Base-by-base conservation (phyloP, 2,888 invertebrate genomes). In the Acrobasis suavella region DNA sequence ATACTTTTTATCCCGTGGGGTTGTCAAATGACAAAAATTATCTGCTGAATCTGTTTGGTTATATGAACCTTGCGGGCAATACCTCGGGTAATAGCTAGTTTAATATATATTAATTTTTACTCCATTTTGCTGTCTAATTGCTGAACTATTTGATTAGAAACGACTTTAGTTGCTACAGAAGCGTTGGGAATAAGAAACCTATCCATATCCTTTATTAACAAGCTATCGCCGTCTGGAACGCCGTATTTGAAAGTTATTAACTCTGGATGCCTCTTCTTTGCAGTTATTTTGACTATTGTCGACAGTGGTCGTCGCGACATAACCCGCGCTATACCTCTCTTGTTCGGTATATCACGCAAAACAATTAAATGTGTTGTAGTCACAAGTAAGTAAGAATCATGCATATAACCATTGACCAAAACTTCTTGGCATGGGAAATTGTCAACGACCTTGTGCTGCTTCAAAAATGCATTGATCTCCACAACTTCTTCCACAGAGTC, bases 241-340 rank as follows among this genome's bases (percentile, higher is more conserved):
- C 98, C 98, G 83, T 99, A 99, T 84, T 98, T 98, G 85, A 99
- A 99, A 0, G 99, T 99, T 67, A 99, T 98, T 74, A 99, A 92
- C 87, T 99, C 98, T 0, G 99, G 98, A 83, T 97, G 96, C 63
- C 96, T 95, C 84, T 98, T 98, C 83, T 98, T 98, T 12, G 98
- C 98, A 0, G 99, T 99, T 67, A 99, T 99, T 92, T 98, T 98
- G 9, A 99, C 97, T 74, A 99, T 97, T 60, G 97, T 96, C 2
- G 97, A 96, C 62, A 99, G 92, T 0, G 97, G 97, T 62, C 98
- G 94, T 67, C 97, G 95, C 0, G 97, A 97, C 77, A 98, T 96
- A 0, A 99, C 95, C 82, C 96, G 96, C 0, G 97, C 98, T 70
- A 95, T 94, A 1, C 97, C 97, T 76, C 95, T 95, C 70, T 95